Evolutionary conservation across 2,888 invertebrate species (phyloP), one percentile per base, ranked within the genome.

Genomic region (Chironomus riparius): DNA sequence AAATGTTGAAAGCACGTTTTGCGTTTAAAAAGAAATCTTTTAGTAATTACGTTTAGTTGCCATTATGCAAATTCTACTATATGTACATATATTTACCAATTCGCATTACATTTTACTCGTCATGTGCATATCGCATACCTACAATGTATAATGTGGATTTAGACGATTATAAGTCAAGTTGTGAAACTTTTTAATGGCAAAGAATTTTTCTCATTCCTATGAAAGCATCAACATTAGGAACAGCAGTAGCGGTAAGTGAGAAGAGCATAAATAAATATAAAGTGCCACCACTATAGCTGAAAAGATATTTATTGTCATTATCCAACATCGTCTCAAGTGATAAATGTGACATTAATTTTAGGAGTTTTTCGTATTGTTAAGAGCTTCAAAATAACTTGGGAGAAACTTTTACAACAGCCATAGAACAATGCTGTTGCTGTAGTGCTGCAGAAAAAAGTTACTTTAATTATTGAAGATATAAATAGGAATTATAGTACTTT

Each of bases 381-480:
- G 38, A 38, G 38, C 38, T 38, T 38, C 38, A 38, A 38, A 38
- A 38, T 38, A 38, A 38, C 38, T 38, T 38, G 38, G 10, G 38
- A 15, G 7, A 56, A 15, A 15, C 56, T 56, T 56, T 56, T 56
- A 15, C 18, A 56, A 56, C n/a, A 56, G 56, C 56, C 56, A 15
- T 56, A 56, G 18, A 18, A 38, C 38, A 38, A 38, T 38, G 7
- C 38, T 38, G 38, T 38, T 38, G 38, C 38, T 38, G 38, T 38
- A 38, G 38, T 38, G 38, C 38, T 38, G 38, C 38, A 38, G 5
- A 28, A 28, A 38, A 22, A 65, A 65, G 21, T 18, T 21, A 65
- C 22, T 65, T 24, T 65, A 65, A 65, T 65, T 65, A 65, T 65
- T 65, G 65, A 24, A 24, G 65, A 65, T 24, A 65, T 65, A 65